Percentiles rank a stretch among this genome's conserved stretches.
phyloP scores from a whole-genome alignment of 2,113 vertebrate species.

The Alligator mississippiensis region DNA sequence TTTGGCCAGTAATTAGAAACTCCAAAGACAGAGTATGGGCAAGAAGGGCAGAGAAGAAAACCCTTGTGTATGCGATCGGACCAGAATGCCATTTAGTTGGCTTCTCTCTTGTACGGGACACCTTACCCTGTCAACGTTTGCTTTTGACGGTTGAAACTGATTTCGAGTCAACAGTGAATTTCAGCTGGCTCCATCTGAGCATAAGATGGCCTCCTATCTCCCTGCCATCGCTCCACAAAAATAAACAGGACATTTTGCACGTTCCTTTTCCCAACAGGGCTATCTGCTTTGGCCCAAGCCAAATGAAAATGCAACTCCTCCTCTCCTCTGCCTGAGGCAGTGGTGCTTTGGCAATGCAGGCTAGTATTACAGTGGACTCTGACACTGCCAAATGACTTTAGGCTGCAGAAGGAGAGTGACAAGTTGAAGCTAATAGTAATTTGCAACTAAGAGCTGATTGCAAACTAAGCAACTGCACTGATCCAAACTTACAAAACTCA shows the following conservation, averaged over 20 bases:
- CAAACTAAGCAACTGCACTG: neutral
- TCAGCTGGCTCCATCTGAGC: neutral
- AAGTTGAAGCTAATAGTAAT: neutral
- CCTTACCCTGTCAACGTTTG: neutral
- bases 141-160: neutral
- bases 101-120: neutral
- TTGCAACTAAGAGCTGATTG: neutral
- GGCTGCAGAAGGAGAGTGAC: neutral
- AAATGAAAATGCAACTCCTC: neutral
- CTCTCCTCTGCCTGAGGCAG: neutral
- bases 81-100: neutral
- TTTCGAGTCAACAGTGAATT: neutral
- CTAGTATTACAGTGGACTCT: neutral
- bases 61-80: neutral
- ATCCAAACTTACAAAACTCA: neutral
- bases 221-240: neutral
- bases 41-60: neutral
- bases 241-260: neutral
- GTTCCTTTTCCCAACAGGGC: neutral
- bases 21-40: neutral
- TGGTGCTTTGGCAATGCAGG: neutral
- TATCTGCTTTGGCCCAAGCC: neutral
- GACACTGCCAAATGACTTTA: neutral
- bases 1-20: neutral
- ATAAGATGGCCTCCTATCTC: neutral